phyloP scores from a whole-genome alignment of 2,797 vertebrate species.

The Rhinella marina region DNA sequence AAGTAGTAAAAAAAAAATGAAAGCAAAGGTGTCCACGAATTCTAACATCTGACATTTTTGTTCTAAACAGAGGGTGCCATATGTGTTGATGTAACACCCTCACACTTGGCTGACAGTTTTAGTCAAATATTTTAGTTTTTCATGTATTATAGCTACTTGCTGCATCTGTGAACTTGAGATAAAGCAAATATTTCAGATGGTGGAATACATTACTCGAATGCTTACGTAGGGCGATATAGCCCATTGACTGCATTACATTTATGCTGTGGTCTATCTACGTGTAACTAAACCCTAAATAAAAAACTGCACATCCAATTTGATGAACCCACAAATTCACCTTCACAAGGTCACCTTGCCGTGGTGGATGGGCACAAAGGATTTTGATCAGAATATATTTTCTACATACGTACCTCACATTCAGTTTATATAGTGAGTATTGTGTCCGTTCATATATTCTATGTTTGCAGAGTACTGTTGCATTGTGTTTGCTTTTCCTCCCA shows the following conservation, averaged over 20 bases:
- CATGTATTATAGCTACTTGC: background rate
- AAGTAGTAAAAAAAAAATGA: background rate
- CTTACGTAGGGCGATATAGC: background rate
- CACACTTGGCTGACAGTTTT: slow-evolving; percentile 1
- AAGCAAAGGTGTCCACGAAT: background rate
- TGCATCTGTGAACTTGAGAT: slow-evolving; percentile 1
- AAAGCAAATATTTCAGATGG: slow-evolving; percentile 12
- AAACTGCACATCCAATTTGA: background rate
- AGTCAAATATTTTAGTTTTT: background rate
- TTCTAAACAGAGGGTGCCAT: background rate
- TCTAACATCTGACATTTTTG: background rate
- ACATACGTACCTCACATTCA: too few species aligned
- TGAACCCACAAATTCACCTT: too few species aligned
- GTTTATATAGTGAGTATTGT: too few species aligned
- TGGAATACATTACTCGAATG: background rate
- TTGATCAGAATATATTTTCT: too few species aligned
- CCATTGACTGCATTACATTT: background rate
- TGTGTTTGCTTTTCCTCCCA: too few species aligned
- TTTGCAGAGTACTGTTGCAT: too few species aligned
- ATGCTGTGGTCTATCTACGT: background rate
- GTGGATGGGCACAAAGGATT: too few species aligned
- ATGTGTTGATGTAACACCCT: background rate
- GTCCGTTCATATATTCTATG: too few species aligned
- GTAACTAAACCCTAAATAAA: background rate
- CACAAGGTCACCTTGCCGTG: too few species aligned